Base-by-base conservation (phyloP, 2,888 invertebrate species). In the Drosophila silvestris region DNA sequence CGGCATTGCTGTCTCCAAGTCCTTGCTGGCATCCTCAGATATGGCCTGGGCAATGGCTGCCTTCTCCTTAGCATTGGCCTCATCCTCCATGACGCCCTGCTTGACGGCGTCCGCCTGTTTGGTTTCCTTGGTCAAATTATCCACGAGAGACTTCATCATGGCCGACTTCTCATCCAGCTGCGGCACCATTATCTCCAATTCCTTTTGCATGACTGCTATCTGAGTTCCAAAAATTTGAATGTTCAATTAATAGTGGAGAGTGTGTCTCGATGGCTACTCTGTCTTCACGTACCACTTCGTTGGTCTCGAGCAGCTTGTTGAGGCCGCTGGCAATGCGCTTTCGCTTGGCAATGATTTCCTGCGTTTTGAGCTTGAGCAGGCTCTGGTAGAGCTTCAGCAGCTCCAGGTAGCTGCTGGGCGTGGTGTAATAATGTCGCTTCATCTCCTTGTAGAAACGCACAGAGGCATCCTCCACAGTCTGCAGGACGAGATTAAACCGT, bases 401-500 rank as follows among this genome's bases (percentile, higher is more conserved):
- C 91, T 98, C 97, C 77, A 98, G 94, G 92, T 98, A 98, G 91
- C 97, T 97, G 92, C 97, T 98, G 0, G 98, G 98, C 0, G 98
- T 98, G 4, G 97, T 97, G 92, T 98, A 98, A 93, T 97, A 98
- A 89, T 96, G 95, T 0, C 98, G 94, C 77, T 97, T 95, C 96
- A 97, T 96, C 94, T 98, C 98, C 51, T 95, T 94, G 92, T 96
- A 98, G 90, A 97, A 96, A 51, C 95, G 94, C 22, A 95, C 95
- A 0, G 98, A 97, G 95, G 96, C 97, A 32, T 94, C 93, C 91
- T 97, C 97, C 0, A 98, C 97, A 81, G 97, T 97, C 96, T 97
- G 16, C 0, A 7, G 0, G 32, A 10, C 2, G 19, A 56, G 33
- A 35, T 33, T 16, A 19, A 19, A 16, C 0, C 26, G 16, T 16